Conservation (phyloP, 2,797 vertebrate genomes). For the Cynodonichthys magdalenae region DNA sequence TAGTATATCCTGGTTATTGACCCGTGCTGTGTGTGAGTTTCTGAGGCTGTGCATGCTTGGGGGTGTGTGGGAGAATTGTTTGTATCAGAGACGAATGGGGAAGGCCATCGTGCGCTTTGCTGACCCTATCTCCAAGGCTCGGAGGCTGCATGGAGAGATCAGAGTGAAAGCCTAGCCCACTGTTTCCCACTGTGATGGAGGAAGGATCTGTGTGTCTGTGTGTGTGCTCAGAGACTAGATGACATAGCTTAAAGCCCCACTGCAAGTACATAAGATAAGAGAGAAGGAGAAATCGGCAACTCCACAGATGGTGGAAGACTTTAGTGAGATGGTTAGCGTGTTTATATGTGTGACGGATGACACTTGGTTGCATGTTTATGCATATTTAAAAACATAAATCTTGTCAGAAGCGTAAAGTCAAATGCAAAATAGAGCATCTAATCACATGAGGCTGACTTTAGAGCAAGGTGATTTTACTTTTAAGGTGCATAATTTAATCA, state of each 20-base stretch:
- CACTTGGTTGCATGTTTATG: slow-evolving; percentile 61
- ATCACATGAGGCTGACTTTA: slow-evolving; percentile 48
- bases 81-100: slow-evolving; percentile 72
- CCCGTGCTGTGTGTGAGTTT: slow-evolving; percentile 70
- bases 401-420: slow-evolving; percentile 63
- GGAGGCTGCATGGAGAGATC: slow-evolving; percentile 77
- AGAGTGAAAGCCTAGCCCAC: slow-evolving; percentile 73
- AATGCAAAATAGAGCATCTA: slow-evolving; percentile 59
- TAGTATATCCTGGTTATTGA: slow-evolving; percentile 80
- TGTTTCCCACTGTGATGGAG: slow-evolving; percentile 75
- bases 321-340: slow-evolving; percentile 55
- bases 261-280: slow-evolving; percentile 81
- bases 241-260: slow-evolving; percentile 79
- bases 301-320: slow-evolving; percentile 69
- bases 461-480: slow-evolving; percentile 49
- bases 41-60: slow-evolving; percentile 53
- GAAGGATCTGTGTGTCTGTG: slow-evolving; percentile 48
- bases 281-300: slow-evolving; percentile 72
- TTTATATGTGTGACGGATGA: slow-evolving; percentile 59
- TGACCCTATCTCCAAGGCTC: slow-evolving; percentile 79
- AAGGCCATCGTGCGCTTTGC: slow-evolving; percentile 73
- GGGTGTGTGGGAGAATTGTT: slow-evolving; percentile 41
- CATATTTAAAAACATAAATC: slow-evolving; percentile 55
- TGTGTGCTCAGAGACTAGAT: slow-evolving; percentile 62
- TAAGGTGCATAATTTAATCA: slow-evolving; percentile 2